Percentiles rank a stretch among this genome's conserved stretches.
These are phyloP conservation scores for Sinelater perroti DNA, from an alignment of 2,888 invertebrate species.

Conservation along the genomic window DNA sequence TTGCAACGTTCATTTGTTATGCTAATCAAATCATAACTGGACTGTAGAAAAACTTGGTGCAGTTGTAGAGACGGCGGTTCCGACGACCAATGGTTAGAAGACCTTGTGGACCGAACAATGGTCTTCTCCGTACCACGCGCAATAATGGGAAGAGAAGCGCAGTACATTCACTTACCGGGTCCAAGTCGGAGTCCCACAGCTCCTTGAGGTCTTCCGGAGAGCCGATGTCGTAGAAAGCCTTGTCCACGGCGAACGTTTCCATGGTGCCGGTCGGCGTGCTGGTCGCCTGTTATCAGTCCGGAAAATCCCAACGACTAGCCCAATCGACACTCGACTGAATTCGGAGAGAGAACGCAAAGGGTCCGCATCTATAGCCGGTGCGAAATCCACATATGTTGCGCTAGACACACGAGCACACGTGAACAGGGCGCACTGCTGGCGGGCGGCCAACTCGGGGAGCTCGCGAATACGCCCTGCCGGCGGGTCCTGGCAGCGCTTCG, in stretches of 20 bases:
- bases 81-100: no score
- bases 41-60: no score
- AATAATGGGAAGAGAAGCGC: no score
- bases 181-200: slow-evolving; percentile 84
- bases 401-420: slow-evolving; percentile 28
- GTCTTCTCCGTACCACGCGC: no score
- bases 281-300: slow-evolving; percentile 18
- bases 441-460: background rate
- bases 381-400: slow-evolving; percentile 32
- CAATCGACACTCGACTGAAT: background rate
- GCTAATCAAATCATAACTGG: no score
- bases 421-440: slow-evolving; percentile 14
- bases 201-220: slow-evolving; percentile 76
- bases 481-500: background rate
- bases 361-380: slow-evolving; percentile 21
- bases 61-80: no score
- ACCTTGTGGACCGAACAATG: no score
- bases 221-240: slow-evolving; percentile 72
- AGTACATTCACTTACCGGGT: slow-evolving; percentile 73
- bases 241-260: slow-evolving; percentile 69
- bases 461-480: slow-evolving; percentile 1
- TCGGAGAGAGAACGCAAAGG: background rate
- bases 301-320: background rate
- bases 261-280: slow-evolving; percentile 63
- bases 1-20: no score